phyloP scores from a whole-genome alignment of 2,888 invertebrate genomes.

The Stegana nigrithorax region DNA sequence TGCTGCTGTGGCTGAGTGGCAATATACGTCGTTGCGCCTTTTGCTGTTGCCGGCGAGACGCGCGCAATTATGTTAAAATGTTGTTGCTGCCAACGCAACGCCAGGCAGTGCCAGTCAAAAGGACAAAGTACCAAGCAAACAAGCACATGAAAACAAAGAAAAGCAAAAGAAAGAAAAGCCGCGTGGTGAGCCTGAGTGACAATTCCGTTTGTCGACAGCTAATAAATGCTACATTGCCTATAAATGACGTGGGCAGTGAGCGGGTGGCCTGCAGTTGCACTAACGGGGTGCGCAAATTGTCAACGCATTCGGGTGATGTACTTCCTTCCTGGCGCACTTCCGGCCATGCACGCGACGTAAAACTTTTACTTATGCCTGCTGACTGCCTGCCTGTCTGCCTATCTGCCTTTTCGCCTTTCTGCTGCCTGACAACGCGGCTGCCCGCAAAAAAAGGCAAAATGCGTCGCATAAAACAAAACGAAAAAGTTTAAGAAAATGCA shows the following conservation, averaged over 20 bases:
- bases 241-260: neutral
- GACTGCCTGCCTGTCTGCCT: conserved; percentile 21
- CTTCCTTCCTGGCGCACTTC: conserved; percentile 62
- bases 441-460: too few species aligned
- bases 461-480: too few species aligned
- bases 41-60: conserved; percentile 51
- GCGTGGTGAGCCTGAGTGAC: conserved; percentile 41
- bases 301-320: conserved; percentile 62
- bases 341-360: conserved; percentile 58
- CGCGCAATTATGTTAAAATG: conserved; percentile 62
- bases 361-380: conserved; percentile 39
- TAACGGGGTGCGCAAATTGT: conserved; percentile 40
- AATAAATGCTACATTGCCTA: conserved; percentile 53
- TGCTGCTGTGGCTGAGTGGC: conserved; percentile 37
- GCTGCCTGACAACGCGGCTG: too few species aligned
- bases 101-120: conserved; percentile 6
- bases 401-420: too few species aligned
- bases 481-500: conserved; percentile 33
- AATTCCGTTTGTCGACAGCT: conserved; percentile 60
- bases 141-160: conserved; percentile 36
- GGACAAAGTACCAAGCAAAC: neutral
- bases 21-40: conserved; percentile 28
- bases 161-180: conserved; percentile 24
- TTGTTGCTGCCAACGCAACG: conserved; percentile 30
- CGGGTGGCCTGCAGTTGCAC: conserved; percentile 1